Conservation (phyloP, 53 echinoderm and acorn worm genomes). For the Arbacia lixula region DNA sequence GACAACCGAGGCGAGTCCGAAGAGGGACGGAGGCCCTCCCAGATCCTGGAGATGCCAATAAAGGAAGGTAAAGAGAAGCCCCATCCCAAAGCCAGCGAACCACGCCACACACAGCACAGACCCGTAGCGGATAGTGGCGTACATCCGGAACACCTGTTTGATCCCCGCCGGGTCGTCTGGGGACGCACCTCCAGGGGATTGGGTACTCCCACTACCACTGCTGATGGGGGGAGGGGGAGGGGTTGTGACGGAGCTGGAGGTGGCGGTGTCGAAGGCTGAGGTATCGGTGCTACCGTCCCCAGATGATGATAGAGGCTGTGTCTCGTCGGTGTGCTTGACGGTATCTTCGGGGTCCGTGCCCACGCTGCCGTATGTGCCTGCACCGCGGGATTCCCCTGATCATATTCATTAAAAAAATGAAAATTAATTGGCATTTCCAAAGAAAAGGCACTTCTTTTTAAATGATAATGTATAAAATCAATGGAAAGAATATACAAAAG, state of each 20-base stretch:
- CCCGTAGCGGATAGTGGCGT: constrained; percentile 83
- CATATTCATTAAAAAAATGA: neutral
- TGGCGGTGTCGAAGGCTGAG: neutral
- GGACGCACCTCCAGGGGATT: neutral
- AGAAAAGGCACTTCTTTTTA: no score
- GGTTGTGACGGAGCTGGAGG: neutral
- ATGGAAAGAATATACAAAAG: no score
- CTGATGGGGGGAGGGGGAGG: no score
- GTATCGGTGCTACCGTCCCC: neutral
- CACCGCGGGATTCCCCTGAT: constrained; percentile 8
- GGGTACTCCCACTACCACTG: neutral
- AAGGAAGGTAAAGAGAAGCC: constrained; percentile 90
- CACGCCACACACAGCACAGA: constrained; percentile 89
- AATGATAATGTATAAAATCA: no score
- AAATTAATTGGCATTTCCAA: no score
- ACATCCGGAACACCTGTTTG: constrained; percentile 79
- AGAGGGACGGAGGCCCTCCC: constrained; percentile 83
- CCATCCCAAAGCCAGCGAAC: constrained; percentile 97
- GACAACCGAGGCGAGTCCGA: constrained; percentile 88
- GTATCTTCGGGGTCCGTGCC: constrained; percentile 3
- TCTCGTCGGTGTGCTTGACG: no score
- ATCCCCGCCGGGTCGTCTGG: constrained; percentile 49
- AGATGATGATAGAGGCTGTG: neutral
- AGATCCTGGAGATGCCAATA: constrained; percentile 96
- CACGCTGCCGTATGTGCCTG: constrained; percentile 4